Conservation (phyloP, 1,140 invertebrate species). For the Theocolax elegans region DNA sequence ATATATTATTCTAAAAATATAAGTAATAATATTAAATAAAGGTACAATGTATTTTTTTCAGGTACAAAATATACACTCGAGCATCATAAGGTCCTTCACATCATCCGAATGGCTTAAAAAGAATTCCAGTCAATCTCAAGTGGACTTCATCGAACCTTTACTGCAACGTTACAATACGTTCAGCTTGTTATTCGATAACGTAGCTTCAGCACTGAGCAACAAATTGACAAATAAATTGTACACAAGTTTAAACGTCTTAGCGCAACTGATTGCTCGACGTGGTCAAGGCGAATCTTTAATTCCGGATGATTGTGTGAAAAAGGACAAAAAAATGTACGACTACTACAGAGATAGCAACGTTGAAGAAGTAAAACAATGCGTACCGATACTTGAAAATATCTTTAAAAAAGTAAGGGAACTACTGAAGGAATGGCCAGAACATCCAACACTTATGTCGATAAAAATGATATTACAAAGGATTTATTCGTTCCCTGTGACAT, state of each 20-base stretch:
- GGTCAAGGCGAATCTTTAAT: conserved; percentile 39
- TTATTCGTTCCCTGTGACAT: conserved; percentile 80
- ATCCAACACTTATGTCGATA: conserved; percentile 85
- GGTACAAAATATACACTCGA: conserved; percentile 72
- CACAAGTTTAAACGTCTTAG: conserved; percentile 69
- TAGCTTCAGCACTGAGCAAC: conserved; percentile 66
- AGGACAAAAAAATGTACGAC: conserved; percentile 69
- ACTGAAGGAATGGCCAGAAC: conserved; percentile 88
- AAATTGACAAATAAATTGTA: conserved; percentile 67
- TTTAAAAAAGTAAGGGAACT: conserved; percentile 74
- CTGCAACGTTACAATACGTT: conserved; percentile 73
- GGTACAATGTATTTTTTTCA: not conserved
- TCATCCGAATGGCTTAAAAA: conserved; percentile 70
- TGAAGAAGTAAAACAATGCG: conserved; percentile 78
- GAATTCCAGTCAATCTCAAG: conserved; percentile 51
- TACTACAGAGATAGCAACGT: conserved; percentile 91
- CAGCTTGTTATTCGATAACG: conserved; percentile 65
- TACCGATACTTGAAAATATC: conserved; percentile 75
- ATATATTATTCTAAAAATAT: too few species aligned
- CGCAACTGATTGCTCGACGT: conserved; percentile 43
- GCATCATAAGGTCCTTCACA: conserved; percentile 70
- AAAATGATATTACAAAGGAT: conserved; percentile 80
- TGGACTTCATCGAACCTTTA: conserved; percentile 70
- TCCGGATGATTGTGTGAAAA: not conserved
- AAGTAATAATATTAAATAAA: not conserved